A percentile compares a stretch with the other conserved stretches of the same genome.
phyloP scores from a whole-genome alignment of 2,113 vertebrate species.

The Toxotes chatareus region DNA sequence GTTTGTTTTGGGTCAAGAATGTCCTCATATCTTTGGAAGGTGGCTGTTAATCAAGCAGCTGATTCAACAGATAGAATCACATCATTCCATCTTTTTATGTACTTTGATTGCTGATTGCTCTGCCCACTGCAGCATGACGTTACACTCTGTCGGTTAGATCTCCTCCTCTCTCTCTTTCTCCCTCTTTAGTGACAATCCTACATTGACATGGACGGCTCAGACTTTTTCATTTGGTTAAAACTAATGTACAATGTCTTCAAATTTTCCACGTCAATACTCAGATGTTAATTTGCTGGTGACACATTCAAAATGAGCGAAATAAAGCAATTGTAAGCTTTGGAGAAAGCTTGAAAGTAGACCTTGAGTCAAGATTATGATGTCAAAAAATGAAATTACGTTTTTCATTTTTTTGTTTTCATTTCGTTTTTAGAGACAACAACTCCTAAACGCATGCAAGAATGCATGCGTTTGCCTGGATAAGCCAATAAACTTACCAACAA shows the following conservation, averaged over 20 bases:
- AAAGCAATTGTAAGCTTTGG: not conserved
- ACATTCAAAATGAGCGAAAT: not conserved
- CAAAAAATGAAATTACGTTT: not conserved
- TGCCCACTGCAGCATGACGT: not conserved
- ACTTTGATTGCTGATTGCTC: slow-evolving; percentile 17
- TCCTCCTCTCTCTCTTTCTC: not conserved
- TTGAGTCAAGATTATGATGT: not conserved
- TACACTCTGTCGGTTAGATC: not conserved
- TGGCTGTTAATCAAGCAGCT: not conserved
- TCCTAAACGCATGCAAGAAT: slow-evolving; percentile 15
- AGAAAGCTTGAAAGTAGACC: too few species aligned
- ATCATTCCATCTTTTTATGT: not conserved
- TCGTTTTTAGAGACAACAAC: not conserved
- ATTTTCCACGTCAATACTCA: not conserved
- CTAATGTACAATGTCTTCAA: not conserved
- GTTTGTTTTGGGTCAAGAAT: not conserved
- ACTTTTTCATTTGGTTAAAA: not conserved
- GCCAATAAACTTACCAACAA: slow-evolving; percentile 36
- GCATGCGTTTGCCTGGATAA: slow-evolving; percentile 23
- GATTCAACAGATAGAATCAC: not conserved
- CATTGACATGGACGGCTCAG: not conserved
- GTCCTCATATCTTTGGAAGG: not conserved
- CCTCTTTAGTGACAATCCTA: not conserved
- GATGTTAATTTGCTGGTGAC: not conserved
- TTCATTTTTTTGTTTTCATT: not conserved